Percentiles rank a stretch among this genome's conserved stretches.
Evolutionary conservation across 2,888 invertebrate species (phyloP).

Genomic region (Beris morrisii): DNA sequence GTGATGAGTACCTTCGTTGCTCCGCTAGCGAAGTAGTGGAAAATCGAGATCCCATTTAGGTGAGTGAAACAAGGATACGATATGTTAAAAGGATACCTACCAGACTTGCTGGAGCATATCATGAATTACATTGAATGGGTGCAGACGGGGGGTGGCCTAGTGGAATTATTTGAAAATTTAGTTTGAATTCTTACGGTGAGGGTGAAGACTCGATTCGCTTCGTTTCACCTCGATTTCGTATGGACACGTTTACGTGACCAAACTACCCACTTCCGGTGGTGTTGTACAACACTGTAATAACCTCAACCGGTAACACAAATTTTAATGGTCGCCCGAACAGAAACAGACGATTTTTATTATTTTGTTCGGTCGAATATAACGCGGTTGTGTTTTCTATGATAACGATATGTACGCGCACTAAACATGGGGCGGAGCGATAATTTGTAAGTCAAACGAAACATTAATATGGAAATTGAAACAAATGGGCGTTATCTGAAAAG

Average conservation of each 20-base stretch:
- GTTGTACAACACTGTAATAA: constrained; percentile 27
- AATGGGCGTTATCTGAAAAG: too few relatives aligned
- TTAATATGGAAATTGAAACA: too few relatives aligned
- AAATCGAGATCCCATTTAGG: constrained; percentile 12
- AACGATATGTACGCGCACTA: background rate
- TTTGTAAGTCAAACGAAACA: background rate
- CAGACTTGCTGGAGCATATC: constrained; percentile 14
- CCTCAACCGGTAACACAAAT: background rate
- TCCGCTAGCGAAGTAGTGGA: background rate
- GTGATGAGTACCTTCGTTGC: too few relatives aligned
- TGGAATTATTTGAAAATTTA: constrained; percentile 11
- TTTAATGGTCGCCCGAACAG: constrained; percentile 22
- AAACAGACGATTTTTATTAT: background rate
- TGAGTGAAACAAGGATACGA: constrained; percentile 23
- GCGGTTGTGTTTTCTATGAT: constrained; percentile 7
- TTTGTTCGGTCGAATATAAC: constrained; percentile 8
- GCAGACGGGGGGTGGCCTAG: background rate
- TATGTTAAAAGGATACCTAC: constrained; percentile 25
- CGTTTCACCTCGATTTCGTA: constrained; percentile 8
- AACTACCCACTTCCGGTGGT: constrained; percentile 27
- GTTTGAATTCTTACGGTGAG: constrained; percentile 5
- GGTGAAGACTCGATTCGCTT: constrained; percentile 26
- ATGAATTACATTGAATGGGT: constrained; percentile 19
- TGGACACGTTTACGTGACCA: constrained; percentile 27
- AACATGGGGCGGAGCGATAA: constrained; percentile 16